phyloP scores from a whole-genome alignment of 2,797 vertebrate species.

The Myioborus melanocephalus region DNA sequence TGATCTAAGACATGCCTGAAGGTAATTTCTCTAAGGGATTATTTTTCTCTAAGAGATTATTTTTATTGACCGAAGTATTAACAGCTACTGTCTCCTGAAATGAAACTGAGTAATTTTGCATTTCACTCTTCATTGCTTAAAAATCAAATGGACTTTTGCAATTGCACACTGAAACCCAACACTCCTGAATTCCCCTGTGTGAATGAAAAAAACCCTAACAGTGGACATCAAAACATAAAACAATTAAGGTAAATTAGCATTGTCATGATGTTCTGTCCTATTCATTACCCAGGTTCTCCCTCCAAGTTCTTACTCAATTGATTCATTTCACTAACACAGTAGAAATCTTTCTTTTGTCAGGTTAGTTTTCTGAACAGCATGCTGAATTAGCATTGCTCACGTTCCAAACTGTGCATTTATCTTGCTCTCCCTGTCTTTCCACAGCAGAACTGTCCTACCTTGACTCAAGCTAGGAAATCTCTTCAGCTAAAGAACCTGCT shows the following conservation, averaged over 20 bases:
- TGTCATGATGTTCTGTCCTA: not conserved
- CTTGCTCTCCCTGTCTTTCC: not conserved
- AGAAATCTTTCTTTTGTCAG: not conserved
- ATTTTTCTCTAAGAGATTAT: not conserved
- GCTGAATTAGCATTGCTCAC: not conserved
- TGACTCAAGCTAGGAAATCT: not conserved
- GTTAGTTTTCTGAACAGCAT: not conserved
- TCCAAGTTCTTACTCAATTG: not conserved
- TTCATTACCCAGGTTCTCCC: not conserved
- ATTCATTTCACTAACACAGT: not conserved
- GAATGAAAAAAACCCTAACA: not conserved
- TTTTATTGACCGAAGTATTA: not conserved
- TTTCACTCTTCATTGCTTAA: not conserved
- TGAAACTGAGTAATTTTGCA: not conserved
- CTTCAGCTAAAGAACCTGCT: not conserved
- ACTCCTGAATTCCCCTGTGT: not conserved
- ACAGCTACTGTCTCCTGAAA: not conserved
- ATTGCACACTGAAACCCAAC: not conserved
- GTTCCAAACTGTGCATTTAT: not conserved
- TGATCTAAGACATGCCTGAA: not conserved
- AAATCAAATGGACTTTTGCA: not conserved
- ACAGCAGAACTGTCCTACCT: not conserved
- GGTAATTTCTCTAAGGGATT: not conserved
- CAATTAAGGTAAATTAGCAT: not conserved
- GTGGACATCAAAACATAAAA: not conserved